phyloP scores from a whole-genome alignment of 2,113 vertebrate species.

The Tauraco erythrolophus region DNA sequence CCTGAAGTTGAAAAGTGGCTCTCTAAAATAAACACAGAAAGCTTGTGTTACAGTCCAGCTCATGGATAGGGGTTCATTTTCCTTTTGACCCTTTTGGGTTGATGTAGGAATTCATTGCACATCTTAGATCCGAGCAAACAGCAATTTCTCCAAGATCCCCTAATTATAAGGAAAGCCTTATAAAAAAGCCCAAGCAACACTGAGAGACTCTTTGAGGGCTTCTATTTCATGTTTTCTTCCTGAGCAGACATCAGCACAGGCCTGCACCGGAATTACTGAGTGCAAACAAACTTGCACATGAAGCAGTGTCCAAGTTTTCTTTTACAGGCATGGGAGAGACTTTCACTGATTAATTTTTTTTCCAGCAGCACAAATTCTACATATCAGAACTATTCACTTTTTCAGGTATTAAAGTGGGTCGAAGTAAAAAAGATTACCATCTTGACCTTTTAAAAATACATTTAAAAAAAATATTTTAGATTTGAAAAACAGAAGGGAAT shows the following conservation, averaged over 20 bases:
- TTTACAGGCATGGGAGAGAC: background rate
- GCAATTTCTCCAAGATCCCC: background rate
- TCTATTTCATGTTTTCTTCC: background rate
- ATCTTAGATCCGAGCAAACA: background rate
- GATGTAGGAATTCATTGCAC: background rate
- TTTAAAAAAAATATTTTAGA: background rate
- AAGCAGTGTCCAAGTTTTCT: background rate
- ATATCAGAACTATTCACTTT: background rate
- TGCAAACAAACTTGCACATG: background rate
- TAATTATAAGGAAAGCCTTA: background rate
- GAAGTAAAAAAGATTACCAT: background rate
- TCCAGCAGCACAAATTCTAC: background rate
- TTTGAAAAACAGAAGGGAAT: background rate
- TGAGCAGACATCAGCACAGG: background rate
- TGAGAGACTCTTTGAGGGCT: rapidly evolving
- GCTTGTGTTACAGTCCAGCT: background rate
- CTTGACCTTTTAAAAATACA: background rate
- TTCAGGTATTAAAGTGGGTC: background rate
- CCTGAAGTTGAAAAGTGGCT: background rate
- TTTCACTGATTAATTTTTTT: background rate
- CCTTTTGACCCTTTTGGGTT: background rate
- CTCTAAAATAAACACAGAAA: background rate
- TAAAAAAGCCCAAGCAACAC: background rate
- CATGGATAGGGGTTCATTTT: background rate
- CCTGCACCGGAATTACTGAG: background rate